phyloP scores from a whole-genome alignment of 2,797 vertebrate genomes.

The Microchirus variegatus region DNA sequence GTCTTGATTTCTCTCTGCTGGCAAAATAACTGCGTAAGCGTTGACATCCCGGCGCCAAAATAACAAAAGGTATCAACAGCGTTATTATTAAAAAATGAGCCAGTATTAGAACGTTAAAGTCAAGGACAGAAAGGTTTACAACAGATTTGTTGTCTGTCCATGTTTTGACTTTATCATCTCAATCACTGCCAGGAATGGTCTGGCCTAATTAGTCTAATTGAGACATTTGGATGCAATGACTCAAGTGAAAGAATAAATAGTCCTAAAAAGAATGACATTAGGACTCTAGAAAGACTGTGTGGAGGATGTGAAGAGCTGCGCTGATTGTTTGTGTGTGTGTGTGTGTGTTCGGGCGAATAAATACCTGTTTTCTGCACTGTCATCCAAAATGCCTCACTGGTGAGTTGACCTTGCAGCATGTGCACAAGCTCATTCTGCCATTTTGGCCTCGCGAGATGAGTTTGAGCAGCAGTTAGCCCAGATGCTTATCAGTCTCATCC shows the following conservation, averaged over 20 bases:
- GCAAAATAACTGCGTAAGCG: conserved; percentile 6
- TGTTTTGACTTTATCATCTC: conserved; percentile 29
- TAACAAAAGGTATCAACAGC: neutral
- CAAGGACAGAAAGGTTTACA: neutral
- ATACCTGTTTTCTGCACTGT: conserved; percentile 53
- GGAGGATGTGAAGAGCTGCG: neutral
- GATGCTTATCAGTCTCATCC: conserved; percentile 62
- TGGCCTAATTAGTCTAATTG: neutral
- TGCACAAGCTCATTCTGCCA: conserved; percentile 25
- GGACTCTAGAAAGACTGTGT: neutral
- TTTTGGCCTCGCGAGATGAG: conserved; percentile 21
- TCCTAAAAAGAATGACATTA: neutral
- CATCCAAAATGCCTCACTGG: conserved; percentile 44
- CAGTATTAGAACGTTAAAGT: neutral
- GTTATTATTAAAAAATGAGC: neutral
- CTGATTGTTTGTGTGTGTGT: conserved; percentile 11
- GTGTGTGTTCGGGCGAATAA: conserved; percentile 2
- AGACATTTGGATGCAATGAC: conserved; percentile 1
- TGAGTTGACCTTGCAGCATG: conserved; percentile 63
- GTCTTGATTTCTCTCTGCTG: conserved; percentile 18
- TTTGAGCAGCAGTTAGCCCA: conserved; percentile 50
- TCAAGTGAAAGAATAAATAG: neutral
- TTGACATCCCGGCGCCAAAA: conserved; percentile 10
- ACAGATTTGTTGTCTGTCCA: neutral
- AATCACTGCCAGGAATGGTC: conserved; percentile 6